Conservation (phyloP, 1,140 invertebrate genomes). For the Drosophila burlai region DNA sequence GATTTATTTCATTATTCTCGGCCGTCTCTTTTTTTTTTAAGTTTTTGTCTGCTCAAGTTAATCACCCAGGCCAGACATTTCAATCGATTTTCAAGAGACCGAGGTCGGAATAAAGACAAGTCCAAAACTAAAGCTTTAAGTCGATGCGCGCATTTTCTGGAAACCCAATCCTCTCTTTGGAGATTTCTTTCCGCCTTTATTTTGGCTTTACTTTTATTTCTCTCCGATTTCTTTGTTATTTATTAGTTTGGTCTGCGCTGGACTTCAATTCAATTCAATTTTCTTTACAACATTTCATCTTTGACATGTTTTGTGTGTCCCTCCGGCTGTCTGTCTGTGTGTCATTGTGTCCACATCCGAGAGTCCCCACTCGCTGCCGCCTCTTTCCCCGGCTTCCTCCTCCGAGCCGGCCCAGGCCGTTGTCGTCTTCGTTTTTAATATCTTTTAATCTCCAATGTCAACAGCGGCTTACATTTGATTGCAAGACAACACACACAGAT, state of each 20-base stretch:
- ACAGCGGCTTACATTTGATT: slow-evolving; percentile 84
- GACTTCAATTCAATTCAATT: slow-evolving; percentile 80
- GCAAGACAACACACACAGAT: slow-evolving; percentile 71
- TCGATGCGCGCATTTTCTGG: slow-evolving; percentile 15
- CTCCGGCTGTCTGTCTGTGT: slow-evolving; percentile 40
- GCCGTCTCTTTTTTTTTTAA: slow-evolving; percentile 22
- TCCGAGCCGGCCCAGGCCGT: slow-evolving; percentile 40
- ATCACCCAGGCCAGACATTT: slow-evolving; percentile 76
- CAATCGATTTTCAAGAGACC: slow-evolving; percentile 68
- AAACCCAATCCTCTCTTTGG: slow-evolving; percentile 46
- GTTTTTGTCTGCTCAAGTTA: slow-evolving; percentile 68
- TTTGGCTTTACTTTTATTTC: slow-evolving; percentile 41
- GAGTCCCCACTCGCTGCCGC: slow-evolving; percentile 26
- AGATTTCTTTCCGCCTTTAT: slow-evolving; percentile 9
- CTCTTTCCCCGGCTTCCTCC: slow-evolving; percentile 33
- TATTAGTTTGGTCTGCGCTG: slow-evolving; percentile 73
- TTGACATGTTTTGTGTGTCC: slow-evolving; percentile 79
- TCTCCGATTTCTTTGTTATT: slow-evolving; percentile 59
- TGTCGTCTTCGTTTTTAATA: slow-evolving; percentile 82
- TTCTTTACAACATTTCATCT: slow-evolving; percentile 82
- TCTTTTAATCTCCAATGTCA: slow-evolving; percentile 84
- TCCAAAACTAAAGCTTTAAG: slow-evolving; percentile 58
- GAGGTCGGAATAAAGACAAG: neutral
- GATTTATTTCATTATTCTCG: slow-evolving; percentile 81
- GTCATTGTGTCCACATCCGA: slow-evolving; percentile 68